Percentiles rank a stretch among this genome's conserved stretches.
Conservation (phyloP, 2,113 vertebrate genomes). For the Alces alces region DNA sequence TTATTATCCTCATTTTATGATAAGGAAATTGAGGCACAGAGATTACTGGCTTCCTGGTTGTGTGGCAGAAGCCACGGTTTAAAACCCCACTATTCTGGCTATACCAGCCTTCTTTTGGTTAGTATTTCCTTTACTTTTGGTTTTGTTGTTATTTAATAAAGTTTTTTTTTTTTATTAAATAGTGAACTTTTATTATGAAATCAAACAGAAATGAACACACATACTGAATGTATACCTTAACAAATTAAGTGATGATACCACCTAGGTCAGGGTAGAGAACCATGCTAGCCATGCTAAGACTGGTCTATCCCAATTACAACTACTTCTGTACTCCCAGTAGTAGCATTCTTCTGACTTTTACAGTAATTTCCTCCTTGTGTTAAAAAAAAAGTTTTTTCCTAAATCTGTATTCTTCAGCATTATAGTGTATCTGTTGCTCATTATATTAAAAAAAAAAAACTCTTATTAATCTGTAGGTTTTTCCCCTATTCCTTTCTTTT, state of each 20-base stretch:
- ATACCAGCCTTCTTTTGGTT: conserved; percentile 10
- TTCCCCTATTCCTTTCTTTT: background rate
- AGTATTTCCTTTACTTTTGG: background rate
- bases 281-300: background rate
- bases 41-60: background rate
- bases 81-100: background rate
- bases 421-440: background rate
- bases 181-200: conserved; percentile 1
- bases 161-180: background rate
- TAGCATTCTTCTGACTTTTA: background rate
- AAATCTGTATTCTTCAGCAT: background rate
- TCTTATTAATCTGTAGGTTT: background rate
- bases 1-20: background rate
- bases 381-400: background rate
- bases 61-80: background rate
- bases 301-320: background rate
- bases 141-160: background rate
- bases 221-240: background rate
- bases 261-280: background rate
- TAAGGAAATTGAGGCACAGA: background rate
- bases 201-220: background rate
- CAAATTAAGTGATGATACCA: background rate
- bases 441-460: background rate
- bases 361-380: background rate
- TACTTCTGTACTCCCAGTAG: background rate